phyloP scores from a whole-genome alignment of 2,113 vertebrate genomes.

The Mirounga angustirostris region DNA sequence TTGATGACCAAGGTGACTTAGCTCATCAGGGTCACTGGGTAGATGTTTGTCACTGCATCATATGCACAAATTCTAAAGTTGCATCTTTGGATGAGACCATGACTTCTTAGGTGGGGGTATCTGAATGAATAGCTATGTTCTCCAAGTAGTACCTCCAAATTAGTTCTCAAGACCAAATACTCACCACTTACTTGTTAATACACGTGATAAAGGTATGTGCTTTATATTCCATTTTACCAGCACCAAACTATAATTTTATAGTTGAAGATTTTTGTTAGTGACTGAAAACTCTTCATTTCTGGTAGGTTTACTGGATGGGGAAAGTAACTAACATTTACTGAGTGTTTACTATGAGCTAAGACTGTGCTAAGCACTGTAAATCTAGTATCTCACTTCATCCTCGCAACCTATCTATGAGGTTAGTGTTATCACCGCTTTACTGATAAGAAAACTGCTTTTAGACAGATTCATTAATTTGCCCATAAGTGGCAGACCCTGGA shows the following conservation, averaged over 20 bases:
- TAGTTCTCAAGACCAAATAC: neutral
- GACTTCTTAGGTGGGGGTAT: neutral
- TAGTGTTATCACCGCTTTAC: neutral
- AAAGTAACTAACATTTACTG: neutral
- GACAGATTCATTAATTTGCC: neutral
- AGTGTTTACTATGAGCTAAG: neutral
- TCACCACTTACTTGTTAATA: neutral
- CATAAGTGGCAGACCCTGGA: neutral
- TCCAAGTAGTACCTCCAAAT: neutral
- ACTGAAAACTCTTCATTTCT: constrained; percentile 19
- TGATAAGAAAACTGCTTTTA: neutral
- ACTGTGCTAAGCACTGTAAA: neutral
- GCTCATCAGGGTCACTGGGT: neutral
- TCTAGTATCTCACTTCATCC: neutral
- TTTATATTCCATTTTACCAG: neutral
- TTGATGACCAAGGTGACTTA: neutral
- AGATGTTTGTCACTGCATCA: neutral
- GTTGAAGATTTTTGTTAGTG: neutral
- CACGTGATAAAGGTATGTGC: neutral
- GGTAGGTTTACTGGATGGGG: neutral
- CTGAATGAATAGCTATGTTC: neutral
- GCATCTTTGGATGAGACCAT: neutral
- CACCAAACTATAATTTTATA: neutral
- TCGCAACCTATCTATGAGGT: neutral
- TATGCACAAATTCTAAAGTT: neutral